Base-by-base conservation (phyloP, 1,140 invertebrate genomes). In the Temnothorax nylanderi region DNA sequence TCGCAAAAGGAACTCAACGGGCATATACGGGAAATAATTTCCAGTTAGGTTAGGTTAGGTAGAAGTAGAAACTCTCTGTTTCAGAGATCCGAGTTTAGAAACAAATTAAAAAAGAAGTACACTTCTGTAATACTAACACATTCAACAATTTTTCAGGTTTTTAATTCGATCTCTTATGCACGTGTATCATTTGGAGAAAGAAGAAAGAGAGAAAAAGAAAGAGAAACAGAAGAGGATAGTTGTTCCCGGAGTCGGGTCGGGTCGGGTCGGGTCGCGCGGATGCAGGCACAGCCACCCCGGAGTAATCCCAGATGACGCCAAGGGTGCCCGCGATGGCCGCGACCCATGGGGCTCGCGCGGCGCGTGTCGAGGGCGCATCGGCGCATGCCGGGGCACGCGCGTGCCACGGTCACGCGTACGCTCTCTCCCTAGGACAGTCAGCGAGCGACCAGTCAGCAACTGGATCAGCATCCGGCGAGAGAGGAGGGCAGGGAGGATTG, bases 371-470 rank as follows among this genome's bases (percentile, higher is more conserved):
- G 85, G 54, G 85, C 89, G 89, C 88, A 89, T 89, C 77, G 54
- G 85, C 89, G 89, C 88, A 89, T 89, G 87, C 88, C 51, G 56
- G 71, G 62, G 62, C 49, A 69, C 62, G 49, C 77, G 77, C 41
- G 84, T 90, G 89, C 89, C 67, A 90, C 85, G 89, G 78, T 75
- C 88, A 84, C 89, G 88, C 87, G 88, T 87, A 82, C 54, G 64
- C 56, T 64, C 87, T 85, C 87, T 78, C 71, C 21, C 67, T 62
- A 74, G 80, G 54, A 84, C 37, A 72, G 37, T 82, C 78, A 26
- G 37, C 37, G 37, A 51, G 78, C 64, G 32, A 81, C 44, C 47
- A 67, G 65, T 72, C 78, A 34, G 78, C 65, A n/a, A 41, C 62
- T 41, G 69, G 41, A 11, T 18, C 64, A 26, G 26, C 26, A 26